phyloP scores from a whole-genome alignment of 1,140 invertebrate species.

The Melitaea cinxia region DNA sequence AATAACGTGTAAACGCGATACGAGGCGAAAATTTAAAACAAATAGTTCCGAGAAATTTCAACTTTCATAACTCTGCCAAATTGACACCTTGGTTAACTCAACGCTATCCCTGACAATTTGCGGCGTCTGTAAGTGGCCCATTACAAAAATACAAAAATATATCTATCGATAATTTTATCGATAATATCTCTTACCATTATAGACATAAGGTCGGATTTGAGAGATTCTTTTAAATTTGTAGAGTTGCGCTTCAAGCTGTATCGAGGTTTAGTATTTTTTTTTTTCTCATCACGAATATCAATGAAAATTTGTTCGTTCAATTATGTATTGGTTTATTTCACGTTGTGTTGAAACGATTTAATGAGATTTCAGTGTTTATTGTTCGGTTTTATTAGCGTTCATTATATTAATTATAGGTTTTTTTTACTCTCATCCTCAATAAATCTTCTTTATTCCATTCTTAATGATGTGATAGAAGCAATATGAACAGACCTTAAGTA shows the following conservation, averaged over 20 bases:
- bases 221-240: constrained; percentile 44
- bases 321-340: constrained; percentile 59
- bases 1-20: constrained; percentile 60
- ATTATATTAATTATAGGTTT: constrained; percentile 31
- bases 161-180: constrained; percentile 15
- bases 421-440: not conserved
- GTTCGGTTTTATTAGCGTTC: constrained; percentile 30
- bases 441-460: not conserved
- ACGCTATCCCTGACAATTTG: constrained; percentile 76
- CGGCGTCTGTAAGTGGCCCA: constrained; percentile 76
- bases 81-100: constrained; percentile 78
- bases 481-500: not conserved
- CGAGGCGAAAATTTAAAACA: constrained; percentile 66
- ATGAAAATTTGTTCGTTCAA: constrained; percentile 77
- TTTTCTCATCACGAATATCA: constrained; percentile 79
- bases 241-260: constrained; percentile 52
- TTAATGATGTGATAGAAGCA: not conserved
- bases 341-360: constrained; percentile 28
- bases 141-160: constrained; percentile 67
- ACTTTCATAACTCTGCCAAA: constrained; percentile 80
- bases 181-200: constrained; percentile 33
- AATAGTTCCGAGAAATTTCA: constrained; percentile 76
- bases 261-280: constrained; percentile 68
- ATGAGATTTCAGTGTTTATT: constrained; percentile 38
- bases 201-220: constrained; percentile 29